Conservation (phyloP, 2,113 vertebrate genomes). For the Scortum barcoo region DNA sequence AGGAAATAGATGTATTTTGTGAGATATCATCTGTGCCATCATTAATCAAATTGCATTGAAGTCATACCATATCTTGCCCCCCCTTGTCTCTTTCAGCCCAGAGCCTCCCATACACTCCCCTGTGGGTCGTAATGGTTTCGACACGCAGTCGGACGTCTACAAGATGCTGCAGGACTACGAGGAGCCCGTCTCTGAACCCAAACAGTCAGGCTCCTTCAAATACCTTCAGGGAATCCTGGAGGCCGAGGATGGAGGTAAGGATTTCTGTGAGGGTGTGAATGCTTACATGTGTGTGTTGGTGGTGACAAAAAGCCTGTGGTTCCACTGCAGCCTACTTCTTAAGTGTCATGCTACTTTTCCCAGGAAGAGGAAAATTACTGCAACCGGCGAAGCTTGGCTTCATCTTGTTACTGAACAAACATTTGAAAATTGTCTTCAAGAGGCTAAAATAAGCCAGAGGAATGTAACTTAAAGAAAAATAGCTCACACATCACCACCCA, state of each 20-base stretch:
- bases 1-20: conserved; percentile 1
- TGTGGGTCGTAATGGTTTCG: conserved; percentile 81
- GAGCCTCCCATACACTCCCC: conserved; percentile 86
- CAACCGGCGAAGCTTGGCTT: too few species aligned
- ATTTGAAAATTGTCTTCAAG: too few species aligned
- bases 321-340: neutral
- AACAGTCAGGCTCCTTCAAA: conserved; percentile 97
- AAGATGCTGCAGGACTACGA: conserved; percentile 94
- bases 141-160: conserved; percentile 94
- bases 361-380: neutral
- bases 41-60: conserved; percentile 11
- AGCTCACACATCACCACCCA: too few species aligned
- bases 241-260: conserved; percentile 91
- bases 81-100: conserved; percentile 80
- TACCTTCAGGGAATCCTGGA: conserved; percentile 97
- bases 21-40: neutral
- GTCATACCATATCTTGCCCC: neutral
- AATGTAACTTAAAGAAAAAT: too few species aligned
- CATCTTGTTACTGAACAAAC: too few species aligned
- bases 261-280: neutral
- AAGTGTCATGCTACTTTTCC: neutral
- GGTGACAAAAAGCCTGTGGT: neutral
- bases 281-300: neutral
- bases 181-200: conserved; percentile 89
- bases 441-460: too few species aligned